These are phyloP conservation scores for Venustaconcha ellipsiformis DNA, from an alignment of 1,140 invertebrate genomes.

Conservation along the genomic window DNA sequence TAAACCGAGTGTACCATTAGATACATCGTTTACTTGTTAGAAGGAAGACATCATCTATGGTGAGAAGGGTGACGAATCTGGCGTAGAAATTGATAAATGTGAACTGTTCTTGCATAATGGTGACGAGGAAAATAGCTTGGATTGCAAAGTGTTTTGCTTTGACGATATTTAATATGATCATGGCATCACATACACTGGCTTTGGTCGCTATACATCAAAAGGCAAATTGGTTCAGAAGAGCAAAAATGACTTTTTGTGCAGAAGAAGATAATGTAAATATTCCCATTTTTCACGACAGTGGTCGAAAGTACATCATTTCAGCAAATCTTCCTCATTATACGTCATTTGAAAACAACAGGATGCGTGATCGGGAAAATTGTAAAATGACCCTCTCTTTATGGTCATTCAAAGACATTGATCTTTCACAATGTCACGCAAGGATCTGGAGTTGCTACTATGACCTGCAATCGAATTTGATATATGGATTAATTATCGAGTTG, in stretches of 20 bases:
- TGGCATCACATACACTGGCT: background rate
- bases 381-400: slow-evolving; percentile 6
- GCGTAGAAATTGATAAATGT: slow-evolving; percentile 27
- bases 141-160: slow-evolving; percentile 20
- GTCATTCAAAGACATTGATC: slow-evolving; percentile 2
- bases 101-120: background rate
- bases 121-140: background rate
- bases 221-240: slow-evolving; percentile 17
- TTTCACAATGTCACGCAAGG: background rate
- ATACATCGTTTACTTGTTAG: background rate
- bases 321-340: slow-evolving; percentile 29
- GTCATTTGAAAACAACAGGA: slow-evolving; percentile 23
- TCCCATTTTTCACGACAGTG: slow-evolving; percentile 17
- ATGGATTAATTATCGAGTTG: slow-evolving; percentile 19
- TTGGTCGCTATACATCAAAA: background rate
- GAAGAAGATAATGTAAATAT: slow-evolving; percentile 30
- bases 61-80: slow-evolving; percentile 12
- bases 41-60: background rate
- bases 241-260: slow-evolving; percentile 12
- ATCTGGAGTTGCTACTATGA: background rate
- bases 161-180: slow-evolving; percentile 3
- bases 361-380: slow-evolving; percentile 29
- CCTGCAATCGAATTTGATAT: background rate
- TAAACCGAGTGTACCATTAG: background rate
- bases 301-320: slow-evolving; percentile 5